These are phyloP conservation scores for Cephus runcator DNA, from an alignment of 2,888 invertebrate genomes.

Conservation along the genomic window DNA sequence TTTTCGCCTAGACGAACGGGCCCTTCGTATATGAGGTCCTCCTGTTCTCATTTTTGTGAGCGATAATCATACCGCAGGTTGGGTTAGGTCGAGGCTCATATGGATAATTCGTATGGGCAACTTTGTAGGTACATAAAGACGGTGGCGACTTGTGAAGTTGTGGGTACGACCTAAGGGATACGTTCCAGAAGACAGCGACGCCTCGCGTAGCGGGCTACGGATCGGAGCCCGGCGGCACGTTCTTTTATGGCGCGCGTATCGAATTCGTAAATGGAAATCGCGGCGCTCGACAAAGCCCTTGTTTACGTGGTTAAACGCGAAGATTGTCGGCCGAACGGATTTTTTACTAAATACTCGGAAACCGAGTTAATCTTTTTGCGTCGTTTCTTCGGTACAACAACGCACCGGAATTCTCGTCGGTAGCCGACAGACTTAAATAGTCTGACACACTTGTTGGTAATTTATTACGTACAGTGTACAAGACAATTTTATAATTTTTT, in stretches of 20 bases:
- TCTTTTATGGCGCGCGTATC: conserved; percentile 51
- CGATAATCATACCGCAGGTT: neutral
- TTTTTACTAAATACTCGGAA: conserved; percentile 15
- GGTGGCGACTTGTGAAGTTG: neutral
- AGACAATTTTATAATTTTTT: neutral
- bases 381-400: neutral
- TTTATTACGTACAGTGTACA: neutral
- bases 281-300: conserved; percentile 55
- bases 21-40: neutral
- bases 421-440: neutral
- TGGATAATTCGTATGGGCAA: neutral
- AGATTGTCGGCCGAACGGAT: conserved; percentile 29
- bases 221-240: conserved; percentile 28
- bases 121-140: neutral
- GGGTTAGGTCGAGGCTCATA: neutral
- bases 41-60: neutral
- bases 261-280: conserved; percentile 62
- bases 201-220: neutral
- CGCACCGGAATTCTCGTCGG: neutral
- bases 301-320: conserved; percentile 61
- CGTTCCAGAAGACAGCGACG: neutral
- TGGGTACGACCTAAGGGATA: neutral
- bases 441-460: neutral
- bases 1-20: neutral
- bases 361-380: conserved; percentile 3